Evolutionary conservation across 2,113 vertebrate species (phyloP), one percentile per base, ranked within the genome.

Genomic region (Phalacrocorax pelagicus): DNA sequence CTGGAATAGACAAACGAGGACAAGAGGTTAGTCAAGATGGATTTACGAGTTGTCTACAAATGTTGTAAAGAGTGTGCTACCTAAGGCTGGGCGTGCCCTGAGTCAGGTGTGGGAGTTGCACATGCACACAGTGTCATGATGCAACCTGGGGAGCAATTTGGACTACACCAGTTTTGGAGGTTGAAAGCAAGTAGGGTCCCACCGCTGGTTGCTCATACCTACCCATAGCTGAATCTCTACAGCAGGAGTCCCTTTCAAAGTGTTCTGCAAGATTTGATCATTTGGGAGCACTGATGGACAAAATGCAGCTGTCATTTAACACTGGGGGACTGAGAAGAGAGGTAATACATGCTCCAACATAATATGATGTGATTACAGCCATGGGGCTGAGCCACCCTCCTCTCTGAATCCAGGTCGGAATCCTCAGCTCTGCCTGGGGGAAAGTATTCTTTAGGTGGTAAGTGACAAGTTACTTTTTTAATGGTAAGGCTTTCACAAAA

Each of bases 111-210:
- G 38, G 29, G 21, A 55, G 12, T 0, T 65, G 81, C 27, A 27
- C 13, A 0, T 46, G 52, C 4, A 2, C 69, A 29, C 47, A 34
- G 34, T 22, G 49, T 47, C 10, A 22, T 3, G 9, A 14, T 29
- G 17, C 42, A 24, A 5, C 24, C 42, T 23, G 9, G 3, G 5
- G 38, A 2, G 9, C 15, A 38, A 0, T 52, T 69, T 11, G 3
- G 22, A 12, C 29, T n/a, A 15, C 12, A 11, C 19, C 12, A 4
- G 1, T 9, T 52, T 29, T 11, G 80, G 58, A 44, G 73, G 51
- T 14, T 61, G 42, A 47, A 74, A 79, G 16, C 38, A 62, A 15
- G 17, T 29, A 34, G 23, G 5, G 26, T 51, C 16, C 38, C 36
- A 27, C 52, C 1, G 5, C 67, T 22, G 77, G 11, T 26, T 69